Evolutionary conservation across 2,797 vertebrate species (phyloP).

Genomic region (Cephalopachus bancanus): DNA sequence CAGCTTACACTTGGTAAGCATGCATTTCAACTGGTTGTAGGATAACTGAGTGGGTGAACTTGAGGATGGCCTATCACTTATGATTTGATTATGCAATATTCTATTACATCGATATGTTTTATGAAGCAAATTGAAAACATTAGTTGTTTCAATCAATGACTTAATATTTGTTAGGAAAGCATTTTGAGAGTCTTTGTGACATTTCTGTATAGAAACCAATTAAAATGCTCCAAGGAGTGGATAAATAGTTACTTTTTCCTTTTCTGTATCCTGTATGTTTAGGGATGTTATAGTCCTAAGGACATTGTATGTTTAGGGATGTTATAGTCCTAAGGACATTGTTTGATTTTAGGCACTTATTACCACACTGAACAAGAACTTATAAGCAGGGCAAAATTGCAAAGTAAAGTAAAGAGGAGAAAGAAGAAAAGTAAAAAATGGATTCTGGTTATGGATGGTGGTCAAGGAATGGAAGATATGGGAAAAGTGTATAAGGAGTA

Average conservation of each 20-base stretch:
- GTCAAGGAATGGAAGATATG: background rate
- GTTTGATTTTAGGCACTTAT: constrained; percentile 30
- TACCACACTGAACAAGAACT: background rate
- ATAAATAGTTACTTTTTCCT: background rate
- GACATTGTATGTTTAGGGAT: constrained; percentile 13
- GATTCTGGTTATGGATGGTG: constrained; percentile 11
- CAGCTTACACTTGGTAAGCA: background rate
- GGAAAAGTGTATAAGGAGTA: background rate
- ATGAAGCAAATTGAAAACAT: constrained; percentile 38
- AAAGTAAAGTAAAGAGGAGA: background rate
- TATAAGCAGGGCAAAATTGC: constrained; percentile 3
- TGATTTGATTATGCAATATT: background rate
- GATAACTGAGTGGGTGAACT: background rate
- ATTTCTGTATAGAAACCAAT: constrained; percentile 38
- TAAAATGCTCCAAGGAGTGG: constrained; percentile 58
- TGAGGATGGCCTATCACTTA: background rate
- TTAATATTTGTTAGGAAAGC: constrained; percentile 51
- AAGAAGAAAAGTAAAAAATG: background rate
- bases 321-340: background rate
- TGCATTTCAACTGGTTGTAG: background rate
- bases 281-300: background rate
- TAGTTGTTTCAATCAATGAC: constrained; percentile 35
- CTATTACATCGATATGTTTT: constrained; percentile 6
- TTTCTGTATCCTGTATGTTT: background rate
- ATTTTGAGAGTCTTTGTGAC: constrained; percentile 2